phyloP scores from a whole-genome alignment of 2,888 invertebrate genomes.

The Ferrisia virgata region DNA sequence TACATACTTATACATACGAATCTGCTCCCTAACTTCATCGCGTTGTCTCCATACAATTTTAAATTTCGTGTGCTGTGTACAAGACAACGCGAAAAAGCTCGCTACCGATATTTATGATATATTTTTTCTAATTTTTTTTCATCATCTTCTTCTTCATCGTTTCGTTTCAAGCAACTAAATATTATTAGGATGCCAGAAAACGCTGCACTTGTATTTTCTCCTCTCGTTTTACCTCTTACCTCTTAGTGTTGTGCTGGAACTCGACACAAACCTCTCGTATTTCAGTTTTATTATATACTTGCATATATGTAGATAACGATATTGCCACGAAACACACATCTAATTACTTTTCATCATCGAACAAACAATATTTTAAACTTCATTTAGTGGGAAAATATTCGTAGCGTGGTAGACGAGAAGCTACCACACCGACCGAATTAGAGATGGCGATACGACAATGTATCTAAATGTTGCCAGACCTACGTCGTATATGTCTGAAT shows the following conservation, averaged over 20 bases:
- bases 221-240: no score
- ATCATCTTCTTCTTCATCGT: background rate
- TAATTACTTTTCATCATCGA: background rate
- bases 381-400: no score
- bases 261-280: slow-evolving; percentile 13
- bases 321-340: background rate
- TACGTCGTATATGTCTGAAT: background rate
- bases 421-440: no score
- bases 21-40: background rate
- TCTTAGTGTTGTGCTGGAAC: no score
- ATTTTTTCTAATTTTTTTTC: background rate
- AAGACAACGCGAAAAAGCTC: background rate
- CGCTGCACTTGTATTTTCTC: background rate
- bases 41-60: background rate
- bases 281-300: background rate
- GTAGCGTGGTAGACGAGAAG: no score
- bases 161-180: no score
- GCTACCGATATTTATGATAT: slow-evolving; percentile 31
- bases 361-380: background rate
- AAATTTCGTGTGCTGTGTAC: background rate
- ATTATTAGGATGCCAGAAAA: no score
- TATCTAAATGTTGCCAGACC: no score
- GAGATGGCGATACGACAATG: no score
- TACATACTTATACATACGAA: background rate
- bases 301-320: background rate